Base-by-base conservation (phyloP, 2,797 vertebrate genomes). In the Phylloscopus collybita region DNA sequence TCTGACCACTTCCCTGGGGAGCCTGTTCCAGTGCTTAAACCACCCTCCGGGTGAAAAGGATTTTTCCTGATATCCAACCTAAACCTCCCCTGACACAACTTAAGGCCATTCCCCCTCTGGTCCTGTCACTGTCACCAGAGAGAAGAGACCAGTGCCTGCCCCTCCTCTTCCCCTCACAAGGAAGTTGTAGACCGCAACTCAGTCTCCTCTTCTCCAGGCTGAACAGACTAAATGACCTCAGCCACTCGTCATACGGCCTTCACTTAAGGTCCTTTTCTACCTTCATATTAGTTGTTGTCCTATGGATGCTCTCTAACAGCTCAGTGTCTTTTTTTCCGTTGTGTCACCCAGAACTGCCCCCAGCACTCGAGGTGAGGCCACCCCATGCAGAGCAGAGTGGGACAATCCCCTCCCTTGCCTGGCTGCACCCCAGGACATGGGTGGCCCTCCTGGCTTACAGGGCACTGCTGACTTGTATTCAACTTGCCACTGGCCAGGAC, bases 341-440 rank as follows among this genome's bases (percentile, higher is more conserved):
- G 25, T 64, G 32, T 8, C 32, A 36, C 34, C 34, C 30, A 20
- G 6, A 25, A 1, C 29, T 42, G 42, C 16, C 50, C 50, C 29
- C 50, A 49, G 70, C 30, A 34, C 20, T 11, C 0, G 4, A 49
- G 50, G 20, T 42, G 34, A 84, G 13, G 44, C 36, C 0, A 2
- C 11, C 44, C 26, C 51, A 66, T 1, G 25, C 38, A 71, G 57
- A 72, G 40, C 57, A 62, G 57, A 45, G 49, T 1, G 0, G 49
- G 57, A 50, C 60, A 50, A 6, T 74, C 51, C 42, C 50, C 20
- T 84, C 25, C 50, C 30, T 21, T 65, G 34, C 20, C 25, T 0
- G 1, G 25, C 30, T 49, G 60, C 7, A 0, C 16, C 29, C 36
- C 26, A 59, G 70, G 14, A 44, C 14, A 59, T 0, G 0, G 22